Percentiles rank a stretch among this genome's conserved stretches.
Conservation (phyloP, 1,140 invertebrate genomes). For the Maniola jurtina region DNA sequence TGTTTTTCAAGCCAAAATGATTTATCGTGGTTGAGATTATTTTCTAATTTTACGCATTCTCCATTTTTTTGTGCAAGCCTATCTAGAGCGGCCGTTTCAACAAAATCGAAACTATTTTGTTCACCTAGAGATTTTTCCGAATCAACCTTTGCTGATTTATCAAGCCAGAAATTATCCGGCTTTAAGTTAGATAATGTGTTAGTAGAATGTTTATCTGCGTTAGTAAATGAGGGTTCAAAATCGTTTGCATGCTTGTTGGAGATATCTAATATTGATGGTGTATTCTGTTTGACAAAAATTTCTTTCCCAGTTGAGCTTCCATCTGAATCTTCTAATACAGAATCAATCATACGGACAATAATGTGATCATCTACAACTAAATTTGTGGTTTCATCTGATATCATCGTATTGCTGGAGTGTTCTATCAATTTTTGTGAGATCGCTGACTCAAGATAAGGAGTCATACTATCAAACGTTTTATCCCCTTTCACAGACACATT, state of each 20-base stretch:
- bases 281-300: not conserved
- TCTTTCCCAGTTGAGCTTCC: not conserved
- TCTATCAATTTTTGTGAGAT: not conserved
- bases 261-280: not conserved
- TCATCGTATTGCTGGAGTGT: not conserved
- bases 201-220: constrained; percentile 32
- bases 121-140: constrained; percentile 51
- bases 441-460: not conserved
- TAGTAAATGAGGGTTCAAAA: constrained; percentile 16
- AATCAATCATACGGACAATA: constrained; percentile 40
- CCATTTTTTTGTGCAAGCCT: not conserved
- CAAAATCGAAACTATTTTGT: constrained; percentile 22
- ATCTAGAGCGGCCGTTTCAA: constrained; percentile 2
- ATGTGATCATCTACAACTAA: constrained; percentile 37
- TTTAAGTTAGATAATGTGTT: constrained; percentile 48
- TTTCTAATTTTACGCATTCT: constrained; percentile 36
- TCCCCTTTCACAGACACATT: not conserved
- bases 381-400: not conserved
- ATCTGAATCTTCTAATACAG: constrained; percentile 33
- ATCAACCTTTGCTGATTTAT: constrained; percentile 53
- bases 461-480: not conserved
- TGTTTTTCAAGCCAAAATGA: constrained; percentile 82
- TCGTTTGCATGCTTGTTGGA: not conserved
- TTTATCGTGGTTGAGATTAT: constrained; percentile 76
- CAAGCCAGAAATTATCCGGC: constrained; percentile 58